phyloP scores from a whole-genome alignment of 2,797 vertebrate genomes.

The Kryptopterus vitreolus region DNA sequence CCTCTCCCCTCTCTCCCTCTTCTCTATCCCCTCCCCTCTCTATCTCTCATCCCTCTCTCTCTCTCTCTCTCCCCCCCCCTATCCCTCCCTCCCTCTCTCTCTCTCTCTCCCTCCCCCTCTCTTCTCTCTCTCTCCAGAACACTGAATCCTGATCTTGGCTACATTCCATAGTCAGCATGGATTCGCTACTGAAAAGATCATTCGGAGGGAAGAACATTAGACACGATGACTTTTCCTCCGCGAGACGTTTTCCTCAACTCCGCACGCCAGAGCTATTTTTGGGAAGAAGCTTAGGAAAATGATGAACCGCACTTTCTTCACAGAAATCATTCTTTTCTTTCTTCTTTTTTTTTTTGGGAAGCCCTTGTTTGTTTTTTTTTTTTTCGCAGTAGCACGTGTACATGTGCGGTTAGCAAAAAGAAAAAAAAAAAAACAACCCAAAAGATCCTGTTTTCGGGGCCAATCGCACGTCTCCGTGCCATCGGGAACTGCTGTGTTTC shows the following conservation, averaged over 20 bases:
- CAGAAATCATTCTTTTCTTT: too few relatives aligned
- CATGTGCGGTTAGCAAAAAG: constrained; percentile 3
- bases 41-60: too few relatives aligned
- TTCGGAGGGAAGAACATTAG: constrained; percentile 10
- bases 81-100: constrained; percentile 52
- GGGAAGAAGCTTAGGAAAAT: constrained; percentile 16
- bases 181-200: constrained; percentile 20
- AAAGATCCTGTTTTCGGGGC: background rate
- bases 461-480: background rate
- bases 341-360: background rate
- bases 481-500: background rate
- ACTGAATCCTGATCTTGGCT: background rate
- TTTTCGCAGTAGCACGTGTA: constrained; percentile 7
- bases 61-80: too few relatives aligned
- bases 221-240: background rate
- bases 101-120: constrained; percentile 45
- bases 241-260: background rate
- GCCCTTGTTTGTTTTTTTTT: constrained; percentile 6
- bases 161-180: background rate
- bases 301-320: constrained; percentile 5
- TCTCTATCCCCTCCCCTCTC: too few relatives aligned
- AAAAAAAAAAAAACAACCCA: too few relatives aligned
- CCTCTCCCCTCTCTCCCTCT: too few relatives aligned
- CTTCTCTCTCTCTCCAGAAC: background rate
- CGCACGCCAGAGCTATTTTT: constrained; percentile 30